Conservation (phyloP, 2,888 invertebrate species). For the Geotrupes spiniger region DNA sequence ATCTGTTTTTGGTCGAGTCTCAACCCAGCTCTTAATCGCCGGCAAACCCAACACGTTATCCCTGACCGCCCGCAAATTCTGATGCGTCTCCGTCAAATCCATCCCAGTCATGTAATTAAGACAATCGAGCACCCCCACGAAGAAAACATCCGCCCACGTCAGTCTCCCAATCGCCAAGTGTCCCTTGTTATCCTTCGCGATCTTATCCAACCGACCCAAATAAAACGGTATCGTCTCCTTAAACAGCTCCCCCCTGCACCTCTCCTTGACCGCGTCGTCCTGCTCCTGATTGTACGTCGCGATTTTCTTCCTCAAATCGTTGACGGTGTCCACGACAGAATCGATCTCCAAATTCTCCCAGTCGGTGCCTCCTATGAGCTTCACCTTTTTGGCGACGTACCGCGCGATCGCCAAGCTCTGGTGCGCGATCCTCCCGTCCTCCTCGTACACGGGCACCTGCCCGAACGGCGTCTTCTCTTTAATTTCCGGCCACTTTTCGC, state of each 20-base stretch:
- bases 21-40: slow-evolving; percentile 63
- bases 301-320: slow-evolving; percentile 58
- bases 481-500: slow-evolving; percentile 16
- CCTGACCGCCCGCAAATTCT: slow-evolving; percentile 56
- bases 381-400: slow-evolving; percentile 61
- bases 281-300: slow-evolving; percentile 55
- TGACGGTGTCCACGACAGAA: slow-evolving; percentile 58
- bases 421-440: slow-evolving; percentile 59
- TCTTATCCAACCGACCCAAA: slow-evolving; percentile 55
- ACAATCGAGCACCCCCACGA: slow-evolving; percentile 59
- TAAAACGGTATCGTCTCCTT: slow-evolving; percentile 56
- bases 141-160: slow-evolving; percentile 64
- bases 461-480: slow-evolving; percentile 60
- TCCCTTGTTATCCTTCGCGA: slow-evolving; percentile 58
- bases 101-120: slow-evolving; percentile 56
- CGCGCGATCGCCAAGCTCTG: slow-evolving; percentile 61
- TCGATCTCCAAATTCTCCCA: too few species aligned
- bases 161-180: too few species aligned
- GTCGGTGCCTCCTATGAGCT: slow-evolving; percentile 55
- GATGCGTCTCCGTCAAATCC: slow-evolving; percentile 57
- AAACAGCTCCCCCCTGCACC: slow-evolving; percentile 50
- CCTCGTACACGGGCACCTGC: slow-evolving; percentile 60
- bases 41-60: slow-evolving; percentile 57
- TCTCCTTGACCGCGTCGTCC: slow-evolving; percentile 53
- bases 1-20: slow-evolving; percentile 54